These are phyloP conservation scores for Erinaceus europaeus DNA, from an alignment of 2,113 vertebrate species.

Conservation along the genomic window DNA sequence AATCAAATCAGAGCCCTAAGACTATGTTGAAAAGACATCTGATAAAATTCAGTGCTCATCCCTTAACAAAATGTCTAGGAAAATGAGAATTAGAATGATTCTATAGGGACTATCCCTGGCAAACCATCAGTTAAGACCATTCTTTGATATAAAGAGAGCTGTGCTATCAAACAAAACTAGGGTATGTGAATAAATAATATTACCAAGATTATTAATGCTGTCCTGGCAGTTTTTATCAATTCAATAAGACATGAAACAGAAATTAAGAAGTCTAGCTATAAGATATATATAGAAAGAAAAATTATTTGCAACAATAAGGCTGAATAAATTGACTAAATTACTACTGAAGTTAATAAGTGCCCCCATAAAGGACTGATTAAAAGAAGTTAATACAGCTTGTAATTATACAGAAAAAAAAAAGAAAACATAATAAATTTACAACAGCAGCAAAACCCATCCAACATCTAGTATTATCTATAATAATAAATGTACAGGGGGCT, in stretches of 20 bases:
- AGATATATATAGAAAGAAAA: slow-evolving; percentile 1
- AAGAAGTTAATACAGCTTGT: neutral
- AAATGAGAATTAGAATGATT: neutral
- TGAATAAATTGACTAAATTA: slow-evolving; percentile 10
- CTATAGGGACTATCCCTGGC: neutral
- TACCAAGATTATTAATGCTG: neutral
- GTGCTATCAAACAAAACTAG: neutral
- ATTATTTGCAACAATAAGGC: neutral
- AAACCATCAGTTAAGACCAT: neutral
- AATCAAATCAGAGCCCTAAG: neutral
- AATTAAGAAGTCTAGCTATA: neutral
- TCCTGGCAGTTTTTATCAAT: neutral
- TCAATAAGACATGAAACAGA: slow-evolving; percentile 7
- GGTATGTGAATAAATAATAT: slow-evolving; percentile 25
- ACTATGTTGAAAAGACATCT: neutral
- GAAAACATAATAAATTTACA: slow-evolving; percentile 14
- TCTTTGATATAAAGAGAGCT: neutral
- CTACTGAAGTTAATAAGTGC: neutral
- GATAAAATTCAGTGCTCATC: neutral
- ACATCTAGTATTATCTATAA: neutral
- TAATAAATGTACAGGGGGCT: slow-evolving; percentile 16
- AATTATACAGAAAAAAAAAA: slow-evolving; percentile 16
- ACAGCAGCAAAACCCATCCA: neutral
- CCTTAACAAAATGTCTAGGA: neutral
- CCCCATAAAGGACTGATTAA: neutral